Conservation (phyloP, 2,113 vertebrate genomes). For the Melanerpes formicivorus region DNA sequence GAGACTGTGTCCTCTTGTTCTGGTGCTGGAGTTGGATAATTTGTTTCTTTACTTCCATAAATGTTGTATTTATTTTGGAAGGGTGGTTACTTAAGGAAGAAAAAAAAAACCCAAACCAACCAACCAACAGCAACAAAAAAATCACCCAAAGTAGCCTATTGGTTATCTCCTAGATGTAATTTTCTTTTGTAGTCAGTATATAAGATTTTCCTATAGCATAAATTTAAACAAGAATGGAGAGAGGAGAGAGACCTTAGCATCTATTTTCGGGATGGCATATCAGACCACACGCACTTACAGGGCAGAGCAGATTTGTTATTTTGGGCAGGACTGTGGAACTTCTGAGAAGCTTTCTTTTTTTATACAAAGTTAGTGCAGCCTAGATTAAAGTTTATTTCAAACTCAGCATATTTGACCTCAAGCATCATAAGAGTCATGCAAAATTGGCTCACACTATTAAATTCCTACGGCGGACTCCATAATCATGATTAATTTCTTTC, state of each 20-base stretch:
- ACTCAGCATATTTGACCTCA: conserved; percentile 71
- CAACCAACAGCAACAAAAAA: not conserved
- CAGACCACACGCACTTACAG: conserved; percentile 52
- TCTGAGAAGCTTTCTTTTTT: conserved; percentile 69
- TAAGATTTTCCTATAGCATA: conserved; percentile 13
- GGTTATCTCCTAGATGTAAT: not conserved
- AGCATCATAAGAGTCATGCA: conserved; percentile 63
- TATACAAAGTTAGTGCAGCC: conserved; percentile 63
- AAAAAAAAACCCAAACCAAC: not conserved
- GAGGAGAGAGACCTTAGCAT: not conserved
- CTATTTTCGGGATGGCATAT: conserved; percentile 61
- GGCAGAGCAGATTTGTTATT: conserved; percentile 61
- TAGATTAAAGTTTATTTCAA: conserved; percentile 73
- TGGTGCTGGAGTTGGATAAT: not conserved
- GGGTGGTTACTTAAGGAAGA: not conserved
- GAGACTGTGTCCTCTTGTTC: no score
- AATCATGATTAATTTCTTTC: conserved; percentile 76
- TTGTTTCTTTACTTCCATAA: conserved; percentile 67
- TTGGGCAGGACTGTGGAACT: conserved; percentile 66
- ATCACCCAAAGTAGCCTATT: conserved; percentile 6
- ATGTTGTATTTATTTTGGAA: conserved; percentile 60
- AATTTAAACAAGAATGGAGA: not conserved
- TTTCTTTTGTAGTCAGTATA: not conserved
- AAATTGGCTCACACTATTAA: conserved; percentile 67
- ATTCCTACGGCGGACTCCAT: conserved; percentile 69